Base-by-base conservation (phyloP, 2,888 invertebrate species). In the Nymphalis c-album region DNA sequence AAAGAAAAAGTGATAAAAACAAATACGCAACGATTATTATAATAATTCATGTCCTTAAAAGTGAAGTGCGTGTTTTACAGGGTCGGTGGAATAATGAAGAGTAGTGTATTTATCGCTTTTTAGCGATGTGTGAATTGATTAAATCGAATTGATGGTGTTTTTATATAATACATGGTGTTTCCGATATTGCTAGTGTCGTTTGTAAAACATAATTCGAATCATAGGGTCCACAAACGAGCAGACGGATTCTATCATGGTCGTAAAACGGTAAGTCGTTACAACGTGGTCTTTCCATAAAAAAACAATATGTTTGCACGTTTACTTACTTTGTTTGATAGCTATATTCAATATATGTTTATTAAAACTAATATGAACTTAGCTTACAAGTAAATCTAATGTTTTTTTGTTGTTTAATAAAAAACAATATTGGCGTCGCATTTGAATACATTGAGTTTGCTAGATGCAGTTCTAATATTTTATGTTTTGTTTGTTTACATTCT, bases 231-330 rank as follows among this genome's bases (percentile, higher is more conserved):
- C 87, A 88, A 90, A 87, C 87, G 92, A 90, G 87, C 88, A 85
- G 85, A 92, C 92, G 92, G 92, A 91, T 90, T 91, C 91, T 91
- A 92, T 86, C 91, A 93, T 93, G 93, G 93, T 92, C 90, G 92
- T 92, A 89, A 92, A 92, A 92, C 92, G 91, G 92, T 92, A 82
- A 88, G 92, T 87, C 70, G 60, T 69, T 73, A 74, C 76, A 77
- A 75, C 75, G 74, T 77, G 76, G 75, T 68, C 51, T 67, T 69
- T 59, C 47, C 35, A 51, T 51, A 18, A 67, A 69, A 69, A 71
- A 63, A 61, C 57, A 63, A 51, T 63, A 64, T 61, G 67, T 67
- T 71, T 63, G 47, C 22, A 47, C 22, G 16, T 61, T 48, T n/a
- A 60, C 26, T 45, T 40, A 16, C 4, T 66, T 60, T 48, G 35